phyloP scores from a whole-genome alignment of 2,113 vertebrate genomes.

The Carassius carassius region DNA sequence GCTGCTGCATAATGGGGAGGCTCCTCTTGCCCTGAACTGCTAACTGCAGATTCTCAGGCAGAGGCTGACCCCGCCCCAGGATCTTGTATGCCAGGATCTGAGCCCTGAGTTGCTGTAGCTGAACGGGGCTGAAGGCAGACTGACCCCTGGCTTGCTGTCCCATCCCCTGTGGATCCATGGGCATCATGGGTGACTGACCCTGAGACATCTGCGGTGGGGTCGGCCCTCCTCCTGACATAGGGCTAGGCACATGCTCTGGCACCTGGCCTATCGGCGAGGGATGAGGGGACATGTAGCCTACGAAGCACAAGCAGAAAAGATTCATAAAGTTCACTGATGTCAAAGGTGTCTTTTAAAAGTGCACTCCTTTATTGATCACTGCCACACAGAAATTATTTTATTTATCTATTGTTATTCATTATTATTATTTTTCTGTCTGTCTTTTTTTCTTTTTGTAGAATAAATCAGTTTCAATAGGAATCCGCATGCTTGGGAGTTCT shows the following conservation, averaged over 20 bases:
- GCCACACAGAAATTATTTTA: background rate
- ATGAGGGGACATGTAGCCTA: conserved; percentile 96
- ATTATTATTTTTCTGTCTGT: background rate
- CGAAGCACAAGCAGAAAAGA: conserved; percentile 42
- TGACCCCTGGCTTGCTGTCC: conserved; percentile 84
- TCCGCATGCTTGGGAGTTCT: background rate
- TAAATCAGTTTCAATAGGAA: background rate
- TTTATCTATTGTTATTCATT: background rate
- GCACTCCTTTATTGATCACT: too few species aligned
- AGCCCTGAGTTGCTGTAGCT: conserved; percentile 95
- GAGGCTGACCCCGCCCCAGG: conserved; percentile 91
- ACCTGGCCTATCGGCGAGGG: conserved; percentile 88
- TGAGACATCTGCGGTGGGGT: conserved; percentile 92
- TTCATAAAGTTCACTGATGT: background rate
- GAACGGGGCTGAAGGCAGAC: conserved; percentile 92
- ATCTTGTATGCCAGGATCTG: conserved; percentile 99
- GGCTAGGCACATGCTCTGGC: conserved; percentile 91
- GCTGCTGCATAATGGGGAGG: conserved; percentile 92
- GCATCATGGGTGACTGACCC: conserved; percentile 84
- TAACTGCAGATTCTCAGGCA: conserved; percentile 96
- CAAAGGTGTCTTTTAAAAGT: too few species aligned
- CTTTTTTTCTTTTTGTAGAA: too few species aligned
- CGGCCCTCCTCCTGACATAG: conserved; percentile 92
- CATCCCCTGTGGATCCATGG: conserved; percentile 88
- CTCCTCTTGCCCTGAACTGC: conserved; percentile 96